phyloP scores from a whole-genome alignment of 2,113 vertebrate species.

The Syrmaticus mikado region DNA sequence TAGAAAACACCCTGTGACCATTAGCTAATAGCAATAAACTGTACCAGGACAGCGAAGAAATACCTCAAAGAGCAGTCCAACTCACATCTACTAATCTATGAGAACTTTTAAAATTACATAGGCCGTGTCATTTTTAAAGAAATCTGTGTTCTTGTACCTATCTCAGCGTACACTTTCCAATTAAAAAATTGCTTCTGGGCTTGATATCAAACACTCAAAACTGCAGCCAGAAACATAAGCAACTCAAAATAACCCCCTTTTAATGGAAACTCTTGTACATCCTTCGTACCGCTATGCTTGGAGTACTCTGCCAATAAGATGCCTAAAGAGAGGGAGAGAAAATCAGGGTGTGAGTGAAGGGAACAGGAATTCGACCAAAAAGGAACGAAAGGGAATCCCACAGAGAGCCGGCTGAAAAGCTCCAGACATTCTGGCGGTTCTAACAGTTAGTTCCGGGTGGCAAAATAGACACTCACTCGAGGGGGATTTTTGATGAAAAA shows the following conservation, averaged over 20 bases:
- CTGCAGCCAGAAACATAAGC: conserved; percentile 59
- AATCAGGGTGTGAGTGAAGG: conserved; percentile 45
- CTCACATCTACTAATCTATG: neutral
- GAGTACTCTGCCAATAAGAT: conserved; percentile 47
- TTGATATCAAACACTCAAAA: conserved; percentile 56
- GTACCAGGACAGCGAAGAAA: neutral
- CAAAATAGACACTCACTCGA: conserved; percentile 26
- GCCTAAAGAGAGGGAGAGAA: conserved; percentile 58
- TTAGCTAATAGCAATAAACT: neutral
- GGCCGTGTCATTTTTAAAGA: neutral
- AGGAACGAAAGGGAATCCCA: conserved; percentile 66
- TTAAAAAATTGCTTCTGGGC: conserved; percentile 69
- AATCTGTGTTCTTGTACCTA: conserved; percentile 53
- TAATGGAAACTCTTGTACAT: conserved; percentile 40
- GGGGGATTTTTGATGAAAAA: conserved; percentile 41
- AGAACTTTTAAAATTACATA: neutral
- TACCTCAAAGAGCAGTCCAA: neutral
- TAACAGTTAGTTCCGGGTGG: conserved; percentile 57
- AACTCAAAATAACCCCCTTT: conserved; percentile 58
- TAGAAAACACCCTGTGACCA: neutral
- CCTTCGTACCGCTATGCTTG: conserved; percentile 22
- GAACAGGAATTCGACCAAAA: conserved; percentile 40
- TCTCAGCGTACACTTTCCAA: conserved; percentile 51
- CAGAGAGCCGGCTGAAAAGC: conserved; percentile 24
- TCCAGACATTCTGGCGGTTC: conserved; percentile 47